phyloP scores from a whole-genome alignment of 2,797 vertebrate species.

The Sylvia borin region DNA sequence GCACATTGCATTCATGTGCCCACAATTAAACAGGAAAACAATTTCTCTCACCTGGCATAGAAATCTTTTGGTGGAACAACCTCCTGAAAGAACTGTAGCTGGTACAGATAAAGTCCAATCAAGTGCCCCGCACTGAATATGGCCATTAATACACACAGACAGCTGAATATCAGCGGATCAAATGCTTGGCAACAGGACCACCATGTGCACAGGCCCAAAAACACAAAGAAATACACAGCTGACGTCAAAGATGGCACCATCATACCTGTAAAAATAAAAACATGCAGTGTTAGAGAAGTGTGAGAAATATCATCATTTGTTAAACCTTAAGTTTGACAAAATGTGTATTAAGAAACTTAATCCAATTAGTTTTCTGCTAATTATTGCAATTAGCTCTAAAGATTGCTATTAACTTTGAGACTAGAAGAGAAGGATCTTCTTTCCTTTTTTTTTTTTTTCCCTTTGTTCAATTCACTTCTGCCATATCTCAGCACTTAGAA shows the following conservation, averaged over 20 bases:
- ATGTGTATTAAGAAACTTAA: background rate
- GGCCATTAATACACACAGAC: constrained; percentile 96
- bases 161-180: constrained; percentile 96
- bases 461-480: background rate
- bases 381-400: background rate
- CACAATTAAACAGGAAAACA: background rate
- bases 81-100: constrained; percentile 97
- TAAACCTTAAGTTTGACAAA: background rate
- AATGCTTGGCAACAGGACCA: constrained; percentile 96
- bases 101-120: constrained; percentile 94
- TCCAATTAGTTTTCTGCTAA: background rate
- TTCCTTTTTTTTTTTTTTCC: no score
- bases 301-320: background rate
- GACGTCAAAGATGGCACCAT: constrained; percentile 96
- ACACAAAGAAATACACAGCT: constrained; percentile 94
- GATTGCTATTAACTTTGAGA: background rate
- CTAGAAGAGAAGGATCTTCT: background rate
- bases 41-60: constrained; percentile 86
- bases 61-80: constrained; percentile 83
- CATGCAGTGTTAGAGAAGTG: background rate
- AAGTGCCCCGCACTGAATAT: constrained; percentile 96
- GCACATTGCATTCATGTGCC: no score
- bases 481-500: background rate
- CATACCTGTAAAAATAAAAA: constrained; percentile 82
- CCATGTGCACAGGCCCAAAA: constrained; percentile 96